Base-by-base conservation (phyloP, 2,888 invertebrate genomes). In the Hydrotaea diabolus region DNA sequence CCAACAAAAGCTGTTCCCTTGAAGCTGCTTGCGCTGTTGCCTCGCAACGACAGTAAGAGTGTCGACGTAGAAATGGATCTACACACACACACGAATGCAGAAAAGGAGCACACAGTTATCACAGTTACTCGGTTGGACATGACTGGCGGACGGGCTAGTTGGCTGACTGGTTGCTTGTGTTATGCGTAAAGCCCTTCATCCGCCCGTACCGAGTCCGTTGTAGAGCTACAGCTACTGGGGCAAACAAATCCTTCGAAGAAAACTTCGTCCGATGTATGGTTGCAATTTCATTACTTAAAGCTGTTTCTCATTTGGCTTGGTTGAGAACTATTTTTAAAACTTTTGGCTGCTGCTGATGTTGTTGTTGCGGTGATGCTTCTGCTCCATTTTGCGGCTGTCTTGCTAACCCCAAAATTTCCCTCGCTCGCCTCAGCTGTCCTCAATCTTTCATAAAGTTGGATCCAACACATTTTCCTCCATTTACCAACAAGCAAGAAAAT, bases 251-350 rank as follows among this genome's bases (percentile, higher is more conserved):
- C 46, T 69, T 43, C 69, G 46, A 23, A 46, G 69, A 39, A 69
- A 69, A 69, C 69, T 69, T 69, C 46, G 46, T 66, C 11, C 23
- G 26, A 57, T 23, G 71, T 53, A 77, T 55, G 73, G 53, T 62
- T 79, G 76, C 84, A 82, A 79, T 82, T 85, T 74, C 85, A 77
- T 82, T 85, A 79, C 79, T 82, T 79, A 71, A 79, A 82, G 62
- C 59, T 81, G 79, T 74, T 85, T 73, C 69, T 69, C 21, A 77
- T 85, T 69, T 62, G 39, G 49, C 53, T 23, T 57, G 36, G 19
- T 26, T 11, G 8, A n/a, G 57, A 77, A 71, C 57, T 85, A 66
- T 81, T 81, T 81, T 64, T 39, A 15, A 79, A 85, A 81, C 66
- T 79, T 81, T 79, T 64, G 17, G n/a, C 64, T 75, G 72, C 69